Base-by-base conservation (phyloP, 2,797 vertebrate genomes). In the Meda fulgida region DNA sequence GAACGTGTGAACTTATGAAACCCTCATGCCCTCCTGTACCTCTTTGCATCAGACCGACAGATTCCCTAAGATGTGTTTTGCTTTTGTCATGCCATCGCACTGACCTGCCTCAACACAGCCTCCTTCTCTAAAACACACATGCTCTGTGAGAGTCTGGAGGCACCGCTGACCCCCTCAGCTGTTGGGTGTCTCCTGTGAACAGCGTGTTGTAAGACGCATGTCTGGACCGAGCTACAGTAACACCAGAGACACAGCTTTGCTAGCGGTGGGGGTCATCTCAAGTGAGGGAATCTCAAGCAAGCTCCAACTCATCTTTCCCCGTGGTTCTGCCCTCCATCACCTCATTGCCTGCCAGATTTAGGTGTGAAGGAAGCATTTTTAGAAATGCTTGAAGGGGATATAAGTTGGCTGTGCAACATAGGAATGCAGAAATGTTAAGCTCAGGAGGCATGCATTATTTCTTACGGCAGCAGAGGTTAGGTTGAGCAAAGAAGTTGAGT, bases 161-260 rank as follows among this genome's bases (percentile, higher is more conserved):
- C 58, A 60, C 14, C 6, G 5, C 31, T 26, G 75, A 84, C 46
- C 66, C 69, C 40, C 31, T 83, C 87, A 77, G 58, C 60, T 86
- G 75, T 65, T 55, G 31, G 53, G n/a, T 82, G 80, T 78, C 55
- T 65, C 70, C 26, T 58, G 69, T 67, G 46, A 71, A 58, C 46
- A 46, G 63, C 0, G 8, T 48, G 14, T 80, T 73, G 29, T n/a
- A 72, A 19, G 58, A 48, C 88, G 90, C 93, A 85, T 93, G 93
- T 92, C 93, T 91, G 89, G 90, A 92, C 94, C 90, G 89, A 92
- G 91, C 84, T 90, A 89, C 88, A 90, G 87, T 88, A 90, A 92
- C 89, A 89, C 81, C 21, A 48, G 79, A 81, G 75, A 84, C 63
- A 6, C 34, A 40, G 63, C 66, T 31, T 75, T 79, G 58, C 34